A percentile compares a stretch with the other conserved stretches of the same genome.
phyloP scores from a whole-genome alignment of 1,140 invertebrate genomes.

The Amphibalanus amphitrite region DNA sequence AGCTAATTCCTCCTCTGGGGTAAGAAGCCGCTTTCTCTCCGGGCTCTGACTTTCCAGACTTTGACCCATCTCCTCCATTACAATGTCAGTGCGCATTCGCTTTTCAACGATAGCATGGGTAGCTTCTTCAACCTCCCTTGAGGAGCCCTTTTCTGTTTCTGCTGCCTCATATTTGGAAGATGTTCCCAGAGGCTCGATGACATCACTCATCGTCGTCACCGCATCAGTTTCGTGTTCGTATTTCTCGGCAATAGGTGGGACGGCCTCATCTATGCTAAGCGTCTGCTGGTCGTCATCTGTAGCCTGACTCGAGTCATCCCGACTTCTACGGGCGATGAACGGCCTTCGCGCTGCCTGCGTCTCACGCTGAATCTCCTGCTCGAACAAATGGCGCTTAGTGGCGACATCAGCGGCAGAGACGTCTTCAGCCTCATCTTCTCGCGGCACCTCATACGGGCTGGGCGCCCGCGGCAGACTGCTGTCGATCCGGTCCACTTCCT shows the following conservation, averaged over 20 bases:
- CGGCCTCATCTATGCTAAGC: too few relatives aligned
- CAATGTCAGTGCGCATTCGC: conserved; percentile 19
- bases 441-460: conserved; percentile 22
- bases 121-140: conserved; percentile 14
- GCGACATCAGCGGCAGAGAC: conserved; percentile 17
- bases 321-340: not conserved
- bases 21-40: conserved; percentile 17
- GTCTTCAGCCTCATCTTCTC: conserved; percentile 15
- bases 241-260: too few relatives aligned
- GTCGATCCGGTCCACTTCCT: conserved; percentile 23
- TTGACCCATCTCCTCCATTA: conserved; percentile 16
- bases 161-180: not conserved
- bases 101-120: conserved; percentile 18
- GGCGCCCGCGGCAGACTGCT: conserved; percentile 11
- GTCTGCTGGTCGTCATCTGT: too few relatives aligned
- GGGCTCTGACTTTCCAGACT: conserved; percentile 17
- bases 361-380: conserved; percentile 19
- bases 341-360: not conserved
- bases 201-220: not conserved
- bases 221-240: too few relatives aligned
- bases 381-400: conserved; percentile 17
- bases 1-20: conserved; percentile 10
- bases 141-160: conserved; percentile 6
- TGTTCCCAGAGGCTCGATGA: too few relatives aligned
- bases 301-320: not conserved